Evolutionary conservation across 2,888 invertebrate species (phyloP).

Genomic region (Leptopilina drosophilae): DNA sequence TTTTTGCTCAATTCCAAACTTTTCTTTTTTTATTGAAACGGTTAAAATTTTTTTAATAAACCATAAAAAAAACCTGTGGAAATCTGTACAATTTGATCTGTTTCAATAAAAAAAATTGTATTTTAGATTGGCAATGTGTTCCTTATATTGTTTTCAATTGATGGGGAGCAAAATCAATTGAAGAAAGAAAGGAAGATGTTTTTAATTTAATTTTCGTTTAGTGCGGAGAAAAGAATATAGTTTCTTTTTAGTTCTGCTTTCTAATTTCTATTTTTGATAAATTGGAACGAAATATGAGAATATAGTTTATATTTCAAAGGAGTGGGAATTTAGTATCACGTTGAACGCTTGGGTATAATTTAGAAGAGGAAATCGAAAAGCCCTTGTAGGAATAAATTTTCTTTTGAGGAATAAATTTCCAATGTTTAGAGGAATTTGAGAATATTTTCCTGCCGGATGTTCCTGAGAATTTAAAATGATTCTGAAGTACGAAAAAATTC

Average conservation of each 20-base stretch:
- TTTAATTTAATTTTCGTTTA: too few relatives aligned
- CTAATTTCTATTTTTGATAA: neutral
- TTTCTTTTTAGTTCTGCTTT: neutral
- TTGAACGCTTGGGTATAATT: slow-evolving; percentile 52
- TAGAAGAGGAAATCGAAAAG: slow-evolving; percentile 53
- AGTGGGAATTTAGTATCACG: slow-evolving; percentile 54
- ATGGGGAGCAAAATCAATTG: too few relatives aligned
- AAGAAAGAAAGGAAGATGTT: too few relatives aligned
- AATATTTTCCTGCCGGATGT: slow-evolving; percentile 56
- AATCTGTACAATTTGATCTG: too few relatives aligned
- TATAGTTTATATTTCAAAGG: slow-evolving; percentile 48
- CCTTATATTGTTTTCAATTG: too few relatives aligned
- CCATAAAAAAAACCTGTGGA: too few relatives aligned
- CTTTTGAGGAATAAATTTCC: slow-evolving; percentile 39
- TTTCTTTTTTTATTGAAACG: too few relatives aligned
- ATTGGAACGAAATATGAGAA: slow-evolving; percentile 49
- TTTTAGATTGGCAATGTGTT: too few relatives aligned
- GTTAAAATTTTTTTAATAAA: too few relatives aligned
- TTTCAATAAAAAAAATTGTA: too few relatives aligned
- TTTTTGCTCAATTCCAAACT: too few relatives aligned
- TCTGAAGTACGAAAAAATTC: neutral
- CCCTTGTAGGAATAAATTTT: slow-evolving; percentile 56
- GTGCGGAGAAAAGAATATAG: too few relatives aligned
- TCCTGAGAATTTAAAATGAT: slow-evolving; percentile 51
- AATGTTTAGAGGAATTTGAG: slow-evolving; percentile 57